Conservation (phyloP, 53 echinoderm and acorn worm species). For the Arbacia lixula region DNA sequence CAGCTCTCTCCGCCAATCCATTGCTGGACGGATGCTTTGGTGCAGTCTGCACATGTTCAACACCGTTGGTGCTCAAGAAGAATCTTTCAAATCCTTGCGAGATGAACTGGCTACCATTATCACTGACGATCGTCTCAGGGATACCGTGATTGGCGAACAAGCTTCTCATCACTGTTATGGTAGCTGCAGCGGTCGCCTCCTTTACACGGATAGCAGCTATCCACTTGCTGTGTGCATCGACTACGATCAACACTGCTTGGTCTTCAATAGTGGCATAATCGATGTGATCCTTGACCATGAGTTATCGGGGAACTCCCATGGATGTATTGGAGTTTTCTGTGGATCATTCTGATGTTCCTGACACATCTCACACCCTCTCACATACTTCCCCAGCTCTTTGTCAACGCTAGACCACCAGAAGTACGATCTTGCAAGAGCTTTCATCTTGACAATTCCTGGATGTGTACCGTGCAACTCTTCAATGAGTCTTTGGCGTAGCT, state of each 20-base stretch:
- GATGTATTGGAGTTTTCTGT: constrained; percentile 42
- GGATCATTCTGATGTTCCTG: constrained; percentile 55
- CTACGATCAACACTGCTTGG: constrained; percentile 17
- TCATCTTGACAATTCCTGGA: constrained; percentile 65
- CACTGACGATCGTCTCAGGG: constrained; percentile 34
- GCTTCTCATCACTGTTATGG: constrained; percentile 27
- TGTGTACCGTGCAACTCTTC: constrained; percentile 62
- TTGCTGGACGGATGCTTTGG: constrained; percentile 48
- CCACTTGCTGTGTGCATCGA: constrained; percentile 55
- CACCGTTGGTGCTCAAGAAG: constrained; percentile 12
- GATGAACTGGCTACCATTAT: constrained; percentile 60
- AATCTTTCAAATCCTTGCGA: constrained; percentile 35
- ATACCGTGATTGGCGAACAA: constrained; percentile 63
- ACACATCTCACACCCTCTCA: constrained; percentile 27
- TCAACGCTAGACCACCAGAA: constrained; percentile 67
- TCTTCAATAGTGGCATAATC: constrained; percentile 30
- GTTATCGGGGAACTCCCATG: constrained; percentile 67
- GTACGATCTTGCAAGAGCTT: constrained; percentile 58
- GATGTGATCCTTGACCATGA: constrained; percentile 42
- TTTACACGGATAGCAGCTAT: constrained; percentile 34
- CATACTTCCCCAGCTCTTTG: constrained; percentile 43
- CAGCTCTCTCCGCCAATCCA: constrained; percentile 15
- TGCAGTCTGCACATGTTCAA: constrained; percentile 56
- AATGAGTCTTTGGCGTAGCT: neutral
- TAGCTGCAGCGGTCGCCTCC: constrained; percentile 45